These are phyloP conservation scores for Cydia strobilella DNA, from an alignment of 1,140 invertebrate species.

Conservation along the genomic window DNA sequence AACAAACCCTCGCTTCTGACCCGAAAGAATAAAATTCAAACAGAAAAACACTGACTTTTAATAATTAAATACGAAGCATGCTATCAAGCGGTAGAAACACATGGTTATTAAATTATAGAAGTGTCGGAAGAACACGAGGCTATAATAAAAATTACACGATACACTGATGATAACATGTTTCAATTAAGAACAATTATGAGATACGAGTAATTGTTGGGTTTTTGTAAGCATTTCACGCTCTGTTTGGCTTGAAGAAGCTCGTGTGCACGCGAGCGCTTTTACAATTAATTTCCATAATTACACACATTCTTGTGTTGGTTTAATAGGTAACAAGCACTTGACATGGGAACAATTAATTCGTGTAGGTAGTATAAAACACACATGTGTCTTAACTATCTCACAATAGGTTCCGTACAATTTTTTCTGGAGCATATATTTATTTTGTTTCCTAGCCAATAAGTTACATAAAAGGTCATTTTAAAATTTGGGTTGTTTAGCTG, in stretches of 20 bases:
- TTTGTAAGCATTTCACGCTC: slow-evolving; percentile 61
- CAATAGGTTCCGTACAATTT: not conserved
- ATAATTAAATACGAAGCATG: slow-evolving; percentile 21
- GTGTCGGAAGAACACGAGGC: slow-evolving; percentile 38
- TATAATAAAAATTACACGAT: slow-evolving; percentile 44
- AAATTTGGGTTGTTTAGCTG: slow-evolving; percentile 1
- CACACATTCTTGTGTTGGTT: slow-evolving; percentile 18
- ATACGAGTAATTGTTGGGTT: slow-evolving; percentile 49
- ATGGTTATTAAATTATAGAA: slow-evolving; percentile 35
- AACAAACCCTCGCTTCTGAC: slow-evolving; percentile 23
- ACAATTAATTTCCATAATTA: slow-evolving; percentile 31
- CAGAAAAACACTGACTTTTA: slow-evolving; percentile 43
- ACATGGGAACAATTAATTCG: too few relatives aligned
- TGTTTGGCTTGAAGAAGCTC: slow-evolving; percentile 39
- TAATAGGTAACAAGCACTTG: not conserved
- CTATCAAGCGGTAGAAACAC: slow-evolving; percentile 26
- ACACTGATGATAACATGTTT: slow-evolving; percentile 6
- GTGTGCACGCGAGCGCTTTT: slow-evolving; percentile 24
- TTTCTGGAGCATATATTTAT: not conserved
- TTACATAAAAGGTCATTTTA: not conserved
- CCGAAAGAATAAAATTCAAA: slow-evolving; percentile 30
- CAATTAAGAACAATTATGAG: slow-evolving; percentile 41
- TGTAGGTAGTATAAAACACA: not conserved
- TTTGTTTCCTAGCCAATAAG: not conserved
- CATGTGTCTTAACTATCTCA: not conserved